These are phyloP conservation scores for Corythoichthys intestinalis DNA, from an alignment of 2,113 vertebrate genomes.

Conservation along the genomic window DNA sequence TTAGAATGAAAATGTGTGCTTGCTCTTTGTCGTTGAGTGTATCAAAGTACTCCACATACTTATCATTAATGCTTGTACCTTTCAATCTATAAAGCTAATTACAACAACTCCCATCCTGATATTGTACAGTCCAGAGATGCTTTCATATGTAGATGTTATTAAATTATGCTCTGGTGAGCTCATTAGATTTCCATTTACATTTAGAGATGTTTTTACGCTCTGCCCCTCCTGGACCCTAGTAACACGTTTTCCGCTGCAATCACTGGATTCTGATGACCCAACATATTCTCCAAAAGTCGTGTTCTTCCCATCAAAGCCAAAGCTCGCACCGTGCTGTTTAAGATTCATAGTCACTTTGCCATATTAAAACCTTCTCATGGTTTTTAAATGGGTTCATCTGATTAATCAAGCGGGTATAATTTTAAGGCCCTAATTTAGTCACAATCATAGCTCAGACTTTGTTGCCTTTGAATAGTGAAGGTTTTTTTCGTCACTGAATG, in stretches of 20 bases:
- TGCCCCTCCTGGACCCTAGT: conserved; percentile 32
- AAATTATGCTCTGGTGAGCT: conserved; percentile 58
- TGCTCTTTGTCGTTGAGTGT: not conserved
- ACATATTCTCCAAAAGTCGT: conserved; percentile 48
- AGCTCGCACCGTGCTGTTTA: conserved; percentile 49
- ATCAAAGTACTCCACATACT: conserved; percentile 20
- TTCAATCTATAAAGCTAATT: conserved; percentile 59
- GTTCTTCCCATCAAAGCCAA: conserved; percentile 56
- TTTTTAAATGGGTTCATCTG: conserved; percentile 44
- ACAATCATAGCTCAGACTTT: conserved; percentile 9
- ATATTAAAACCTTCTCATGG: conserved; percentile 38
- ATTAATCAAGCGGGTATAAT: conserved; percentile 45
- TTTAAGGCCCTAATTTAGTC: conserved; percentile 40
- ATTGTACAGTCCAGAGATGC: conserved; percentile 34
- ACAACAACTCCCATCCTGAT: conserved; percentile 34
- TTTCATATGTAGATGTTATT: conserved; percentile 69
- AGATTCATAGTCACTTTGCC: conserved; percentile 51
- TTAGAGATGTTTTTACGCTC: conserved; percentile 55
- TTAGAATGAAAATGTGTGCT: not conserved
- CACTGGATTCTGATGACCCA: conserved; percentile 61
- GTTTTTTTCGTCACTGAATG: not conserved
- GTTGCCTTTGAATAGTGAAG: not conserved
- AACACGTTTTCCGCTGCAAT: conserved; percentile 26
- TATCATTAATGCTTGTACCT: conserved; percentile 34
- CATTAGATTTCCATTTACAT: conserved; percentile 65